Evolutionary conservation across 2,113 vertebrate genomes (phyloP), one percentile per base, ranked within the genome.

Genomic region (Grantiella picta): DNA sequence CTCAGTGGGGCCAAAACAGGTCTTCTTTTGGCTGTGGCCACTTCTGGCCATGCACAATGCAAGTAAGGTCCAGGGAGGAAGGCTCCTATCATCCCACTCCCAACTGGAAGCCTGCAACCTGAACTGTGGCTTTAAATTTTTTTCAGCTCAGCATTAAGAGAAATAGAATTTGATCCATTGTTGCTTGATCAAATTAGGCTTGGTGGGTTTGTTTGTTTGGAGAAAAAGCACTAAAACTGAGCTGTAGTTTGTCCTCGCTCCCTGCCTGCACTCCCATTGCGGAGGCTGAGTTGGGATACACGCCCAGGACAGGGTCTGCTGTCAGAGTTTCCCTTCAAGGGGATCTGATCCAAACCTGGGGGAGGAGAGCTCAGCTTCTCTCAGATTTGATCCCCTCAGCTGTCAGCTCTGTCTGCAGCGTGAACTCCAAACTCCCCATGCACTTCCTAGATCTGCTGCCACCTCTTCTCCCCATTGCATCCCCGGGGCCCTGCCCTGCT

Each of bases 191-290:
- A 85, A 93, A 36, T 84, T 82, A 89, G 87, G 56, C 65, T 82
- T 42, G 65, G 57, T 79, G 81, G 59, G 8, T 95, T 91, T 82
- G 73, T 91, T 95, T 97, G 73, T 92, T 94, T 94, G 82, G 60
- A 96, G 86, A 89, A 73, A 87, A 96, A 93, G 44, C 91, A 86
- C 13, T 91, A 80, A 85, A 84, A 54, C 14, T 1, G 10, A 45
- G 66, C 70, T 78, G 70, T n/a, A 56, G 45, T 66, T 38, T 2
- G 2, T 73, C 56, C 76, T 90, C 2, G 0, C 31, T 65, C 45
- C 53, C 33, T 68, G 84, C 81, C 59, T 60, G 79, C 70, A 4
- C 50, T 92, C 71, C 54, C 20, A 4, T 73, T 49, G 56, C 0
- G 0, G 59, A 50, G 15, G 15, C 70, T 29, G 70, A 47, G 52